Evolutionary conservation across 2,113 vertebrate genomes (phyloP).

Genomic region (Brachyistius frenatus): DNA sequence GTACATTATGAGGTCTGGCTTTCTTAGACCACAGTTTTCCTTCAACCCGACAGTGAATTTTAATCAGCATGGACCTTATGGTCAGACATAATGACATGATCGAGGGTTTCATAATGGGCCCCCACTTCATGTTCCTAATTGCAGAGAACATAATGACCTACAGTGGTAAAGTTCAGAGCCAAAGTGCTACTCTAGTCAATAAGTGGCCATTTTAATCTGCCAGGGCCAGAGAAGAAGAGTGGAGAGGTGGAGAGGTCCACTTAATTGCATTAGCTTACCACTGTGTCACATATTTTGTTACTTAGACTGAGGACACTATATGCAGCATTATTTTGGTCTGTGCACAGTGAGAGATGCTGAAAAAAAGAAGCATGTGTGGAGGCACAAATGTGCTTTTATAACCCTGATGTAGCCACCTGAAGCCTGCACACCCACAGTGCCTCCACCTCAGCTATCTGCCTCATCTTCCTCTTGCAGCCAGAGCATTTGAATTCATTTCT

Average conservation of each 20-base stretch:
- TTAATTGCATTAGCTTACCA: constrained; percentile 53
- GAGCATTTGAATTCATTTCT: neutral
- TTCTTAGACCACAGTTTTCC: constrained; percentile 5
- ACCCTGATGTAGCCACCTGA: neutral
- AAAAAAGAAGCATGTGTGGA: neutral
- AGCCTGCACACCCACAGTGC: neutral
- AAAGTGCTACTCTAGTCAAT: constrained; percentile 74
- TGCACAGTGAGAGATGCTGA: neutral
- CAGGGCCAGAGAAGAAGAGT: constrained; percentile 37
- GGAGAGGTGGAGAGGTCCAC: constrained; percentile 49
- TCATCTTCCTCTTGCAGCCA: neutral
- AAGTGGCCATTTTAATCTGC: constrained; percentile 70
- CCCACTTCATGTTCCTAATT: constrained; percentile 74
- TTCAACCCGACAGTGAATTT: constrained; percentile 14
- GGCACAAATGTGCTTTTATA: neutral
- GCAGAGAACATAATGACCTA: constrained; percentile 62
- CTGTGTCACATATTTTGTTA: constrained; percentile 38
- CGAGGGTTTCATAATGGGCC: constrained; percentile 61
- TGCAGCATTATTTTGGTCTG: constrained; percentile 8
- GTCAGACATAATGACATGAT: constrained; percentile 64
- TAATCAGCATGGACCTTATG: constrained; percentile 47
- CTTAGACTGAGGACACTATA: constrained; percentile 1
- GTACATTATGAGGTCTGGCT: constrained; percentile 7
- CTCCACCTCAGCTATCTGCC: neutral
- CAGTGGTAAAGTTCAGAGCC: constrained; percentile 54